Evolutionary conservation across 2,113 vertebrate genomes (phyloP).

Genomic region (Entelurus aequoreus): DNA sequence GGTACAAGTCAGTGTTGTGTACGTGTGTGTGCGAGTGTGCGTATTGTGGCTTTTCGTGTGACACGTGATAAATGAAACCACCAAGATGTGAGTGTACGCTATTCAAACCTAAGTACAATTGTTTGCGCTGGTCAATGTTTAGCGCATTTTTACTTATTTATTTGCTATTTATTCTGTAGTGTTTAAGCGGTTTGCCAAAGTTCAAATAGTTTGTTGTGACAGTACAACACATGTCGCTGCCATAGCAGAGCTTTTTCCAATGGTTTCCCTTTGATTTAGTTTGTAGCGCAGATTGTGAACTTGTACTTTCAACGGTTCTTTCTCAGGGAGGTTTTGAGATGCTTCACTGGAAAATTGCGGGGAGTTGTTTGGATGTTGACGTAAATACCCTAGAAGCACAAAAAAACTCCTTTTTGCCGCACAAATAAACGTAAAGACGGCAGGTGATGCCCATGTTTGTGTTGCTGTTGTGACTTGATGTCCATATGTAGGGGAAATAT

Average conservation of each 20-base stretch:
- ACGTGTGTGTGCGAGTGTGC: not conserved
- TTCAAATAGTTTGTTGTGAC: constrained; percentile 1
- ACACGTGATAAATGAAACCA: constrained; percentile 1
- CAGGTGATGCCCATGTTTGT: not conserved
- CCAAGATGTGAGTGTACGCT: not conserved
- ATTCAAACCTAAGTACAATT: not conserved
- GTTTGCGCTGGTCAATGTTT: not conserved
- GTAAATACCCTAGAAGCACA: not conserved
- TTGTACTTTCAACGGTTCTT: too few species aligned
- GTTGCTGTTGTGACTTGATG: not conserved
- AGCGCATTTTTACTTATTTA: not conserved
- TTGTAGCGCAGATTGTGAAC: not conserved
- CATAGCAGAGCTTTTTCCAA: not conserved
- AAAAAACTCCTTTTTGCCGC: not conserved
- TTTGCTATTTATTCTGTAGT: constrained; percentile 12
- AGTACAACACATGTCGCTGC: constrained; percentile 18
- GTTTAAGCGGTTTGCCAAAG: constrained; percentile 12
- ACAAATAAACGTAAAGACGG: not conserved
- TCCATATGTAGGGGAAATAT: not conserved
- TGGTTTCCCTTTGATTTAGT: not conserved
- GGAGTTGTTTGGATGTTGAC: not conserved
- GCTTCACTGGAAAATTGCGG: not conserved
- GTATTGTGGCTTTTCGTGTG: not conserved
- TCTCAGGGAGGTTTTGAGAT: not conserved
- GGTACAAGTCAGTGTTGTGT: constrained; percentile 1